Evolutionary conservation across 2,888 invertebrate genomes (phyloP).

Genomic region (Adelphocoris suturalis): DNA sequence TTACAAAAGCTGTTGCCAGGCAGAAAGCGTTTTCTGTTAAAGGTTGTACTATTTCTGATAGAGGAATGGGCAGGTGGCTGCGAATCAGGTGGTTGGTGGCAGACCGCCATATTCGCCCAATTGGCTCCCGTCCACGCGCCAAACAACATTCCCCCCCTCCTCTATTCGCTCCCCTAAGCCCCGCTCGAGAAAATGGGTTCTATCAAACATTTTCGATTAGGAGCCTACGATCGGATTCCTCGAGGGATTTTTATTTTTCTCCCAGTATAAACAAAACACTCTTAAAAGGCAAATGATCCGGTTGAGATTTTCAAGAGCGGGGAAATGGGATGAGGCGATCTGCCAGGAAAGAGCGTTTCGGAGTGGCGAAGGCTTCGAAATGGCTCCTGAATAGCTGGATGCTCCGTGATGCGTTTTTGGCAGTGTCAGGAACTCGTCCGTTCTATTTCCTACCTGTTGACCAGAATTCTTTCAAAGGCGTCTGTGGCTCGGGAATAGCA

Average conservation of each 20-base stretch:
- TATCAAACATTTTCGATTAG: background rate
- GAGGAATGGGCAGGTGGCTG: slow-evolving; percentile 69
- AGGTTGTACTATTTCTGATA: slow-evolving; percentile 71
- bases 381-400: background rate
- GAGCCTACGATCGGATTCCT: background rate
- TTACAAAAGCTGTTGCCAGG: slow-evolving; percentile 46
- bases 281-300: background rate
- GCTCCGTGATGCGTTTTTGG: slow-evolving; percentile 20
- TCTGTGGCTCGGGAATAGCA: background rate
- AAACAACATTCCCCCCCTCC: slow-evolving; percentile 37
- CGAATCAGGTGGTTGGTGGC: slow-evolving; percentile 71
- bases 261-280: background rate
- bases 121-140: slow-evolving; percentile 59
- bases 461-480: background rate
- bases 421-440: background rate
- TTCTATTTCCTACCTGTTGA: slow-evolving; percentile 67
- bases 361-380: background rate
- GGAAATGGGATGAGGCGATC: background rate
- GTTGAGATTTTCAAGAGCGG: background rate
- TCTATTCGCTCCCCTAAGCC: background rate
- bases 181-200: slow-evolving; percentile 28
- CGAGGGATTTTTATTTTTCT: background rate
- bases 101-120: slow-evolving; percentile 46
- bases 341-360: background rate
- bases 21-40: slow-evolving; percentile 57